Base-by-base conservation (phyloP, 2,113 vertebrate genomes). In the Antechinus flavipes region DNA sequence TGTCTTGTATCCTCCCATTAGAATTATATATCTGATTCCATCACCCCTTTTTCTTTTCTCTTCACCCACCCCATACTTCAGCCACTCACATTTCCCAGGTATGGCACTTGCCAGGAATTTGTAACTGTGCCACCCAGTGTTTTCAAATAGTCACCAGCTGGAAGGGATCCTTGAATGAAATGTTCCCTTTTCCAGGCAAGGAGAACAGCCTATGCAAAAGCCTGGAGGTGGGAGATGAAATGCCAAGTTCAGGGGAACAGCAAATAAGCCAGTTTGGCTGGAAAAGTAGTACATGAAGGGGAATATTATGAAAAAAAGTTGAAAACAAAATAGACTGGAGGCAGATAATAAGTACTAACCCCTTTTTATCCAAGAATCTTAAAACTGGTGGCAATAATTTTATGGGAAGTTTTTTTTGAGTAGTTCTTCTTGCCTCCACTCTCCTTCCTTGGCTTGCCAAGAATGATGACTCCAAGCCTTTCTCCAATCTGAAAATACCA, bases 71-170 rank as follows among this genome's bases (percentile, higher is more conserved):
- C 94, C 35, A 7, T 42, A 89, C 23, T 90, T 92, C 56, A 47
- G 91, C 53, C 97, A 97, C 98, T 97, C 94, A 2, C 89, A 90
- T 96, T 98, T 97, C 98, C 96, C 91, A 95, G 93, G 90, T 95
- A 97, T 91, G 76, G 93, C 14, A 0, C 91, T 53, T 97, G 97
- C 95, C 97, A 47, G 92, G 93, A 58, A 91, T 58, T 96, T 98
- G 98, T 98, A 97, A 98, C 68, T 47, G 96, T 96, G 98, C 96
- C 97, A 96, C 93, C 0, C 0, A 58, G 91, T 49, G 95, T 93
- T 98, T 97, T 98, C 98, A 97, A 98, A 98, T 91, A 98, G 94
- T 46, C 25, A 97, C 95, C 97, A 97, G 96, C 98, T 98, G 98
- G 97, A 98, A 98, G 97, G 97, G 95, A 97, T 91, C 94, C 97